Evolutionary conservation across 1,140 invertebrate genomes (phyloP).

Genomic region (Hylyphantes graminicola): DNA sequence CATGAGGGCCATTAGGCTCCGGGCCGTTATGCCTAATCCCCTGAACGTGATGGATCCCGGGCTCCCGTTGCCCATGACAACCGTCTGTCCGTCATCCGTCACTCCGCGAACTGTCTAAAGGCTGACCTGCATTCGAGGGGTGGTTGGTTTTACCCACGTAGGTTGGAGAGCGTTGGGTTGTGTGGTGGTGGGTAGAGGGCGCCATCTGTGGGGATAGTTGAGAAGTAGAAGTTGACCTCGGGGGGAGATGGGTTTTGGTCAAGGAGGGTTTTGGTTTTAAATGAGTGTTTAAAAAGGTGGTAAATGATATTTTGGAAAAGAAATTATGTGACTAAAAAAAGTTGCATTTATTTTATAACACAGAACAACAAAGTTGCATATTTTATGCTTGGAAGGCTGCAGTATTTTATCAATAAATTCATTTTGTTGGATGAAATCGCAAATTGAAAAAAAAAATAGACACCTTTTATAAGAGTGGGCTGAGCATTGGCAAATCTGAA

Average conservation of each 20-base stretch:
- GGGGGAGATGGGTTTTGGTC: background rate
- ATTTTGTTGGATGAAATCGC: too few species aligned
- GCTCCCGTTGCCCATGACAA: conserved; percentile 58
- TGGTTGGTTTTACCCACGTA: conserved; percentile 35
- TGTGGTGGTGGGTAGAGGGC: background rate
- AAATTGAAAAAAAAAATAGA: too few species aligned
- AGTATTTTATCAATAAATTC: too few species aligned
- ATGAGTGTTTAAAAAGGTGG: too few species aligned
- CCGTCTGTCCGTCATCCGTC: conserved; percentile 60
- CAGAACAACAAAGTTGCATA: too few species aligned
- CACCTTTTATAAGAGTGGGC: too few species aligned
- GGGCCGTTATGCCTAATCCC: conserved; percentile 59
- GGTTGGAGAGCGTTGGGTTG: background rate
- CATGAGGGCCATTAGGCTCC: conserved; percentile 59
- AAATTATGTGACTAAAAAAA: background rate
- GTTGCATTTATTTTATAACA: background rate
- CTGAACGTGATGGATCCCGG: conserved; percentile 54
- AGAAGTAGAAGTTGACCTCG: conserved; percentile 7
- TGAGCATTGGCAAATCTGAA: too few species aligned
- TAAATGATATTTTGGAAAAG: background rate
- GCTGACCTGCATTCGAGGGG: conserved; percentile 49
- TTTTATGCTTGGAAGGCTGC: too few species aligned
- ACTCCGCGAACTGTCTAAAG: conserved; percentile 55
- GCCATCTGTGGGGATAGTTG: conserved; percentile 7
- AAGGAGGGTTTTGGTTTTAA: background rate